phyloP scores from a whole-genome alignment of 2,797 vertebrate genomes.

The Eleutherodactylus coqui region DNA sequence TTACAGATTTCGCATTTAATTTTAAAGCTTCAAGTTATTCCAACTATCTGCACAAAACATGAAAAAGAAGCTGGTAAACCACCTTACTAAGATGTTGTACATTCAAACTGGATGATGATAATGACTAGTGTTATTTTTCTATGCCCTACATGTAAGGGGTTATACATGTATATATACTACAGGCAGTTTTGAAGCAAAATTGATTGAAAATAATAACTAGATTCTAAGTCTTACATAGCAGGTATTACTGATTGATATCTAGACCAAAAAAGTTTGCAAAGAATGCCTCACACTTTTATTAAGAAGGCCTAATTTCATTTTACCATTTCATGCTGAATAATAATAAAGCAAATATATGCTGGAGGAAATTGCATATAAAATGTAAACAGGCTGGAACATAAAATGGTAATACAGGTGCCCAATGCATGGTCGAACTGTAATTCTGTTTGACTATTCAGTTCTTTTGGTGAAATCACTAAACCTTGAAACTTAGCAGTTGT shows the following conservation, averaged over 20 bases:
- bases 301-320: not conserved
- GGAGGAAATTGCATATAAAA: conserved; percentile 41
- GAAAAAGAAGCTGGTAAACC: too few relatives aligned
- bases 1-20: too few relatives aligned
- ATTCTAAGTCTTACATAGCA: not conserved
- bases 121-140: not conserved
- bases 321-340: not conserved
- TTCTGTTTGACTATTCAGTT: conserved; percentile 42
- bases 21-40: too few relatives aligned
- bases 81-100: too few relatives aligned
- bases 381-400: conserved; percentile 45
- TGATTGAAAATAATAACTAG: not conserved
- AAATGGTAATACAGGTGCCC: conserved; percentile 35
- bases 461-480: conserved; percentile 50
- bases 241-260: not conserved
- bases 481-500: conserved; percentile 48
- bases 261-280: not conserved
- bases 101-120: too few relatives aligned
- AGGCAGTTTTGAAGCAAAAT: not conserved
- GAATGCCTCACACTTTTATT: not conserved
- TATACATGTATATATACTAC: not conserved
- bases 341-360: conserved; percentile 43
- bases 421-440: conserved; percentile 52
- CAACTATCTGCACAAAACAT: too few relatives aligned
- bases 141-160: not conserved